These are phyloP conservation scores for Indri indri DNA, from an alignment of 2,113 vertebrate genomes.

Conservation along the genomic window DNA sequence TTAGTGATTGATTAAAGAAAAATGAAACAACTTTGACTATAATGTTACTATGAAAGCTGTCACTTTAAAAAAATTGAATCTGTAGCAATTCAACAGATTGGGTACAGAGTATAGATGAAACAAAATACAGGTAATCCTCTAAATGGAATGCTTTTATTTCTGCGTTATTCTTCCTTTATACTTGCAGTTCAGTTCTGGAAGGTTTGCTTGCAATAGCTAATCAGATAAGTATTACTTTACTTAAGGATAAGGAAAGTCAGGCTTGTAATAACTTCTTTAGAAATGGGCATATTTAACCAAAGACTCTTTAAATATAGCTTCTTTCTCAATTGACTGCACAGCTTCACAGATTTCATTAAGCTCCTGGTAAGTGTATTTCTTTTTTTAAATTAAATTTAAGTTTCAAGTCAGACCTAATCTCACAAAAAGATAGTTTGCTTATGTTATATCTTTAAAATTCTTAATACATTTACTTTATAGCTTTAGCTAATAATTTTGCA, in stretches of 20 bases:
- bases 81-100: not conserved
- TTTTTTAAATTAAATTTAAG: constrained; percentile 43
- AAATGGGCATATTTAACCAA: constrained; percentile 29
- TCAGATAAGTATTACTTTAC: constrained; percentile 45
- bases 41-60: not conserved
- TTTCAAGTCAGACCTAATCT: constrained; percentile 12
- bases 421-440: constrained; percentile 39
- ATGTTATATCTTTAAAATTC: not conserved
- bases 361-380: not conserved
- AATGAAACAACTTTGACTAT: not conserved
- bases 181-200: not conserved
- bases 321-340: constrained; percentile 15
- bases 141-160: not conserved
- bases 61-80: not conserved
- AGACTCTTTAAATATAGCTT: not conserved
- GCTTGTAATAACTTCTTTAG: not conserved
- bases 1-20: not conserved
- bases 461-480: constrained; percentile 11
- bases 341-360: constrained; percentile 1
- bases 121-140: not conserved
- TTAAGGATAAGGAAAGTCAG: constrained; percentile 44
- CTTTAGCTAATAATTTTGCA: constrained; percentile 4
- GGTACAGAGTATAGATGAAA: not conserved
- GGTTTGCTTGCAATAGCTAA: not conserved
- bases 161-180: constrained; percentile 23